These are phyloP conservation scores for human (Homo sapiens) DNA, from an alignment of 2,113 vertebrate species.

Conservation along the genomic window DNA sequence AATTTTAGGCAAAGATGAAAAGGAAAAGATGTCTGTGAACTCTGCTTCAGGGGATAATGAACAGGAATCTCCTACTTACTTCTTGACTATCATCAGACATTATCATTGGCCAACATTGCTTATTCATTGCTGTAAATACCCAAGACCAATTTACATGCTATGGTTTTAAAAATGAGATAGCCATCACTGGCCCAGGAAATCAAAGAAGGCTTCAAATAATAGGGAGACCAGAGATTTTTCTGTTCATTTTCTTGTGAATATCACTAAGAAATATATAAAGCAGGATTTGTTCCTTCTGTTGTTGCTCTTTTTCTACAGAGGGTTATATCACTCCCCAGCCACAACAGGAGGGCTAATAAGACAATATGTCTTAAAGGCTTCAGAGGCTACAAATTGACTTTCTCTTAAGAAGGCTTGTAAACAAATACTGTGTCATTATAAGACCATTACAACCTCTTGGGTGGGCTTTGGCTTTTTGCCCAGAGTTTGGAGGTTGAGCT, in stretches of 20 bases:
- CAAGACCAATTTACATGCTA: neutral
- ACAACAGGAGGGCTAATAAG: slow-evolving; percentile 52
- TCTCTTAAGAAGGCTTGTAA: slow-evolving; percentile 63
- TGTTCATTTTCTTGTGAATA: neutral
- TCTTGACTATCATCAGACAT: slow-evolving; percentile 3
- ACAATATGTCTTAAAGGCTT: slow-evolving; percentile 51
- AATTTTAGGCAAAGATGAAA: slow-evolving; percentile 7
- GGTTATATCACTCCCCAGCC: neutral
- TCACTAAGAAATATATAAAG: neutral
- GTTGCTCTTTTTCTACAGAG: neutral
- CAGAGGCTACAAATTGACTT: slow-evolving; percentile 57
- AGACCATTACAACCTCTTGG: slow-evolving; percentile 67
- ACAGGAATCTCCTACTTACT: neutral
- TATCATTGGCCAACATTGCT: neutral
- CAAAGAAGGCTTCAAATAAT: neutral
- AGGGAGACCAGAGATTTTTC: neutral
- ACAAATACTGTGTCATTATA: slow-evolving; percentile 70
- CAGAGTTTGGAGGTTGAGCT: slow-evolving; percentile 52
- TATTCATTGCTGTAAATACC: neutral
- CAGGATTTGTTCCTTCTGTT: neutral
- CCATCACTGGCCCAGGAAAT: neutral
- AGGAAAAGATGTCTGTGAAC: neutral
- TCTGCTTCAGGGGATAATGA: neutral
- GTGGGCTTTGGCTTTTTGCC: slow-evolving; percentile 72
- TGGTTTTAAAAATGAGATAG: neutral